A percentile compares a stretch with the other conserved stretches of the same genome.
These are phyloP conservation scores for Aratinga solstitialis DNA, from an alignment of 2,797 vertebrate species.

Conservation along the genomic window DNA sequence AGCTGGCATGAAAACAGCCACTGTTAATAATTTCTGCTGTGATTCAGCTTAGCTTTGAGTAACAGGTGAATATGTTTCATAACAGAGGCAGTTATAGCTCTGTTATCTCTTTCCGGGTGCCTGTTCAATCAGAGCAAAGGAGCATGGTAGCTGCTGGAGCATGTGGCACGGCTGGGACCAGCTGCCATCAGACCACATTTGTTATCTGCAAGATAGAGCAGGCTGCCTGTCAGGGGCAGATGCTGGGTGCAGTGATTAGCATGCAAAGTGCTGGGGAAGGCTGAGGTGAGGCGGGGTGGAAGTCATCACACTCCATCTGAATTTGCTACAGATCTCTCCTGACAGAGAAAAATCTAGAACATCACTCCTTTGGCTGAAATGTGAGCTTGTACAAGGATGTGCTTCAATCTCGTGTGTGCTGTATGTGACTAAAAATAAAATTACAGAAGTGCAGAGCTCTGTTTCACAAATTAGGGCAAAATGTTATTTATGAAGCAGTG, in stretches of 20 bases:
- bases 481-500: neutral
- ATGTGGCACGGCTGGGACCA: neutral
- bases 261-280: conserved; percentile 53
- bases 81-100: conserved; percentile 78
- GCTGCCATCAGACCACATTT: conserved; percentile 33
- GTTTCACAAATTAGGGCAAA: neutral
- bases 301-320: conserved; percentile 36
- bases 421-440: neutral
- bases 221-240: conserved; percentile 68
- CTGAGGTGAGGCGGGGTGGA: conserved; percentile 27
- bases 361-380: neutral
- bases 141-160: conserved; percentile 5
- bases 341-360: conserved; percentile 21
- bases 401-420: accelerated
- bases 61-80: conserved; percentile 84
- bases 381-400: neutral
- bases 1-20: conserved; percentile 80
- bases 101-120: conserved; percentile 64
- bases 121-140: conserved; percentile 61
- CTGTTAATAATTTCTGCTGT: conserved; percentile 80
- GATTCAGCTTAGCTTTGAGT: conserved; percentile 78
- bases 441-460: neutral
- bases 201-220: conserved; percentile 63
- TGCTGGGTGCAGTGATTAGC: conserved; percentile 59
- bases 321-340: conserved; percentile 44